Base-by-base conservation (phyloP, 2,113 vertebrate species). In the Numenius arquata region DNA sequence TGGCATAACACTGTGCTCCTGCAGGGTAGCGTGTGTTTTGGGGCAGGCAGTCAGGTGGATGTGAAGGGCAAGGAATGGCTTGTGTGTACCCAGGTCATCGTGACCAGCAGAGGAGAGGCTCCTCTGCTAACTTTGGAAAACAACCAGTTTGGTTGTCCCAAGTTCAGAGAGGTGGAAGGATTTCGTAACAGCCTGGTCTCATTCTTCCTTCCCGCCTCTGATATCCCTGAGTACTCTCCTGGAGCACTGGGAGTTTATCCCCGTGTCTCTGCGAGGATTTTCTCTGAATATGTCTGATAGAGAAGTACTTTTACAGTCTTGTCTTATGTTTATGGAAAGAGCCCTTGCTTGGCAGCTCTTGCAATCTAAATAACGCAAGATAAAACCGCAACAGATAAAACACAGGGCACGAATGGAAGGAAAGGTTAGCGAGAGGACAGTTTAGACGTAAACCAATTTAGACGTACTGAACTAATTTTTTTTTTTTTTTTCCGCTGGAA, bases 331-430 rank as follows among this genome's bases (percentile, higher is more conserved):
- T 85, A 34, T 2, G 6, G 74, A 45, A 47, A 65, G 29, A 50
- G 68, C 55, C 55, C 36, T 76, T 81, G 36, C 27, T 43, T 71
- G 73, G 34, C 85, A 93, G 48, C 23, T 58, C 70, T 89, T 91
- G 66, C 45, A 84, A 18, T 61, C 70, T 85, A 68, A 95, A 90
- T 87, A 95, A 81, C 53, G 58, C 68, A 85, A 85, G 86, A 87
- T 74, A 85, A 94, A 96, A 72, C 61, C 26, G 0, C 88, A 89
- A 56, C 47, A 86, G 93, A 87, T 95, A 92, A 94, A 72, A 59
- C 26, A 19, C 63, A 68, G 56, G 77, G 61, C 84, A 79, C 2
- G 5, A 89, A 79, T 83, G 0, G 3, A 95, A 87, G 12, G 23
- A 68, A 30, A 20, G 76, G 68, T 93, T 77, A 90, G 63, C 19